These are phyloP conservation scores for Rousettus madagascariensis DNA, from an alignment of 2,797 vertebrate genomes.

Conservation along the genomic window DNA sequence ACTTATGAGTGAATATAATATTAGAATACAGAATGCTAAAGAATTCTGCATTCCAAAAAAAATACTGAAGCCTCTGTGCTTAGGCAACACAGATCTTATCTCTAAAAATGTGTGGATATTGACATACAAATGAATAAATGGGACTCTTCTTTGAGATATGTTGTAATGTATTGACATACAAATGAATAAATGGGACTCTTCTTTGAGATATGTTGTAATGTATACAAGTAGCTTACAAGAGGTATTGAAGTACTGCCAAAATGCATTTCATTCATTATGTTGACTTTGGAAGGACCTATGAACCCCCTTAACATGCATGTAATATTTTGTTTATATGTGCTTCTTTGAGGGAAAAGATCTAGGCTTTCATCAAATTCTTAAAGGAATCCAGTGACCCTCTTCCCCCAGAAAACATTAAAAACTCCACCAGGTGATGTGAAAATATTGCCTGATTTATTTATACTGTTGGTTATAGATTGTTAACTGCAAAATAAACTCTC, in stretches of 20 bases:
- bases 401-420: neutral
- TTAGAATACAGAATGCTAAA: constrained; percentile 15
- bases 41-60: neutral
- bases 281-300: neutral
- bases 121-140: constrained; percentile 26
- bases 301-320: neutral
- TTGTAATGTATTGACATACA: constrained; percentile 29
- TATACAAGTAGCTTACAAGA: neutral
- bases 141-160: constrained; percentile 12
- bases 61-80: constrained; percentile 17
- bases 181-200: constrained; percentile 7
- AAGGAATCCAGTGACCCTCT: neutral
- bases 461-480: neutral
- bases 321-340: constrained; percentile 17
- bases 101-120: constrained; percentile 20
- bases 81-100: neutral
- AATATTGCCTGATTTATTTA: neutral
- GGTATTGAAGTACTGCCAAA: constrained; percentile 14
- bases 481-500: neutral
- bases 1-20: neutral
- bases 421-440: neutral
- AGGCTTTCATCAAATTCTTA: neutral
- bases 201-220: constrained; percentile 37
- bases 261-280: constrained; percentile 37
- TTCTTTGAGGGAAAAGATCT: constrained; percentile 12